phyloP scores from a whole-genome alignment of 2,888 invertebrate species.

The Aproaerema taeniolella region DNA sequence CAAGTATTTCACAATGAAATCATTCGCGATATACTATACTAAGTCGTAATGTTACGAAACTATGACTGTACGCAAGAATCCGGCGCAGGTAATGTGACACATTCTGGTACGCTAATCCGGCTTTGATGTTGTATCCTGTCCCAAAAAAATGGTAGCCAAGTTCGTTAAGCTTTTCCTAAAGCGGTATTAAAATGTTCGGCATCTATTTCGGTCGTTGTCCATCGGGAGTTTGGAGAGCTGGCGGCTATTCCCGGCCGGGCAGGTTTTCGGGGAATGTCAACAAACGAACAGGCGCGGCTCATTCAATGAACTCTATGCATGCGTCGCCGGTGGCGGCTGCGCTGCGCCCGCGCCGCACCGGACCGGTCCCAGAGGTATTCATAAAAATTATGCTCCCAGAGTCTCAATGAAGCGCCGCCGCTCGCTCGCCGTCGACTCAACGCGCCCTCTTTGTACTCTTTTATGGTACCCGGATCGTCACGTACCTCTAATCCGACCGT shows the following conservation, averaged over 20 bases:
- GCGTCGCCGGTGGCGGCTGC: conserved; percentile 40
- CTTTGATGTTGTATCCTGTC: conserved; percentile 28
- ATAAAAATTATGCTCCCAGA: conserved; percentile 68
- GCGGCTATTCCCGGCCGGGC: conserved; percentile 69
- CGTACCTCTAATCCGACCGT: conserved; percentile 44
- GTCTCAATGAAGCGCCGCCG: conserved; percentile 54
- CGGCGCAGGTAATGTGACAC: conserved; percentile 7
- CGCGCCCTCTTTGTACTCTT: conserved; percentile 21
- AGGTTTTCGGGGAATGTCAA: conserved; percentile 78
- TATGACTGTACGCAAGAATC: conserved; percentile 9
- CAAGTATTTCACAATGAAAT: conserved; percentile 10
- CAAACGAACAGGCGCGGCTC: conserved; percentile 68
- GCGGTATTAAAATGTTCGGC: conserved; percentile 55
- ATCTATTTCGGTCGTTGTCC: conserved; percentile 69
- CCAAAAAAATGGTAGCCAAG: conserved; percentile 44
- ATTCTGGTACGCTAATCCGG: conserved; percentile 6
- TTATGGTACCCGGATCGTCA: conserved; percentile 39
- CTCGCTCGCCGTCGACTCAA: not conserved
- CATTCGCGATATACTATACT: conserved; percentile 4
- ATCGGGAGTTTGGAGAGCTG: conserved; percentile 55
- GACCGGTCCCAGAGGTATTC: conserved; percentile 55
- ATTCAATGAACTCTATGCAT: conserved; percentile 71
- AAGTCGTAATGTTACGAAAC: conserved; percentile 1
- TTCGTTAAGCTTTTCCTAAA: conserved; percentile 47
- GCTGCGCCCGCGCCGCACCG: conserved; percentile 68